phyloP scores from a whole-genome alignment of 1,140 invertebrate genomes.

The Reticulitermes speratus region DNA sequence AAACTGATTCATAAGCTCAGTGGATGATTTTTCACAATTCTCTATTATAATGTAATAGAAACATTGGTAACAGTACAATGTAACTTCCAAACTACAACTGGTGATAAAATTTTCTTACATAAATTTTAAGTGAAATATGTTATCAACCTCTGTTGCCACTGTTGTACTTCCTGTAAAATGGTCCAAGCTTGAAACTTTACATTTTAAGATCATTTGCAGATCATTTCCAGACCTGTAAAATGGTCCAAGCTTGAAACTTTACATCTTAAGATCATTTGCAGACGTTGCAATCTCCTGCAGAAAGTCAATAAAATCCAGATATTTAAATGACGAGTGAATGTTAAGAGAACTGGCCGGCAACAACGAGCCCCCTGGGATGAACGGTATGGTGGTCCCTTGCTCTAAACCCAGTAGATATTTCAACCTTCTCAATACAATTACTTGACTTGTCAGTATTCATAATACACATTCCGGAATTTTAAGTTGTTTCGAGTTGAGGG shows the following conservation, averaged over 20 bases:
- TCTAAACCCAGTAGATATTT: neutral
- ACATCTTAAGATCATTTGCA: conserved; percentile 8
- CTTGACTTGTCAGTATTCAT: neutral
- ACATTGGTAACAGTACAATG: conserved; percentile 12
- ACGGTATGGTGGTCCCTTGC: conserved; percentile 3
- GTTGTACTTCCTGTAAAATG: neutral
- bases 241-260: neutral
- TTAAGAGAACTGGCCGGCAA: conserved; percentile 10
- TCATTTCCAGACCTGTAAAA: no score
- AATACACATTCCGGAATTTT: neutral
- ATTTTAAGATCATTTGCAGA: conserved; percentile 3
- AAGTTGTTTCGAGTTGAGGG: neutral
- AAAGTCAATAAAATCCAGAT: conserved; percentile 7
- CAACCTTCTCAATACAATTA: neutral
- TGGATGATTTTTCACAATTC: neutral
- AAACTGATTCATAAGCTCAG: neutral
- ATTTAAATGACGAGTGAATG: conserved; percentile 4
- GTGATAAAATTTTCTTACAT: conserved; percentile 1
- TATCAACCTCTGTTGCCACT: neutral
- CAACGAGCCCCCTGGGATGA: neutral
- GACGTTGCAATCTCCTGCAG: conserved; percentile 8
- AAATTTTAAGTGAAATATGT: neutral
- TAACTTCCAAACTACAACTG: neutral
- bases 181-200: neutral
- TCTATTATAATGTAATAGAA: neutral